Base-by-base conservation (phyloP, 2,113 vertebrate genomes). In the Lasiurus cinereus region DNA sequence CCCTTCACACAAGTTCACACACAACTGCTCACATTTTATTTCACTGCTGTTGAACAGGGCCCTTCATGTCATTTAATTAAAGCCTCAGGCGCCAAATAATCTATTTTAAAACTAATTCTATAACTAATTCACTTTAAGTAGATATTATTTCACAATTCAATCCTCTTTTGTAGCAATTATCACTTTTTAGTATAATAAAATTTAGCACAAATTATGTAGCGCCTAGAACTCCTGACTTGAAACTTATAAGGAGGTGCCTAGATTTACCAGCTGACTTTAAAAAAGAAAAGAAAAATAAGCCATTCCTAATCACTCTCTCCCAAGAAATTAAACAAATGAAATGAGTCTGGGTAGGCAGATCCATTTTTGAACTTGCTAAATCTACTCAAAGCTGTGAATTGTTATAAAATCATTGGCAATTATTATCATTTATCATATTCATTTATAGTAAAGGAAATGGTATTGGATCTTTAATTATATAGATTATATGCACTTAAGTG, bases 61-160 rank as follows among this genome's bases (percentile, higher is more conserved):
- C 82, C 64, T 90, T 90, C 76, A 73, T 39, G 94, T 66, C 78
- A 97, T 94, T 97, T 97, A 97, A 96, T 97, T 97, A 97, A 97
- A 93, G 95, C 96, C 97, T 1, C 77, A 95, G 92, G 97, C 92
- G 86, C 88, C 92, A 96, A 97, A 97, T 96, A 96, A 95, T 97
- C 92, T 97, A 97, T 96, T 97, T 96, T 95, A 96, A 96, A 97
- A 96, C 95, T 96, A 97, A 96, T 96, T 97, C 92, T 97, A 95
- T 93, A 93, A 94, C 90, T 97, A 96, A 97, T 97, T 96, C 88
- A 94, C 90, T 97, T 96, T 97, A 97, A 97, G 92, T 66, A 96
- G 90, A 64, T 97, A 96, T 93, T 80, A 88, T 94, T 96, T 91
- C 96, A 92, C 88, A 96, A 95, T 78, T 94, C 82, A 94, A 92